A percentile compares a stretch with the other conserved stretches of the same genome.
phyloP scores from a whole-genome alignment of 2,113 vertebrate genomes.

The Pholis gunnellus region DNA sequence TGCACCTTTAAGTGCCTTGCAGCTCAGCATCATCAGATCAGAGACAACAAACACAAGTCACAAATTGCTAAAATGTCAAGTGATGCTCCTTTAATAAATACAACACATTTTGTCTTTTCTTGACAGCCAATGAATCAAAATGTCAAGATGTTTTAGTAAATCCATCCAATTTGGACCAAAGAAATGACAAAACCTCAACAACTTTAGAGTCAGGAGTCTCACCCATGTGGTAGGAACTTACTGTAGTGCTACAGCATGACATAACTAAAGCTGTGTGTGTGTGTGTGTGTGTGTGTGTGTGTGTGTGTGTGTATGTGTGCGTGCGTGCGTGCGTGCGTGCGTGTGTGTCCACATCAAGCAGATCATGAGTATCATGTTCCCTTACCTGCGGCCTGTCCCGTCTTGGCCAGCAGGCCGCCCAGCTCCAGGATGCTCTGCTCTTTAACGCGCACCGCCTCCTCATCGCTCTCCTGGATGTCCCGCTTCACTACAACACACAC shows the following conservation, averaged over 20 bases:
- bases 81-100: neutral
- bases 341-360: neutral
- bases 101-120: neutral
- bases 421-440: conserved; percentile 98
- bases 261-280: neutral
- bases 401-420: conserved; percentile 93
- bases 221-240: neutral
- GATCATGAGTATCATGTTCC: neutral
- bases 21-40: neutral
- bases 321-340: too few relatives aligned
- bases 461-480: conserved; percentile 95
- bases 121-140: neutral
- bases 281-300: neutral
- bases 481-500: conserved; percentile 89
- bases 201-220: neutral
- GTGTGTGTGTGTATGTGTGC: neutral
- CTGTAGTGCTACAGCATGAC: neutral
- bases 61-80: neutral
- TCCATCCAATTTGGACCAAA: neutral
- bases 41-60: neutral
- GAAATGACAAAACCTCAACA: neutral
- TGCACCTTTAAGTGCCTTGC: neutral
- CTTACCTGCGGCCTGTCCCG: conserved; percentile 95
- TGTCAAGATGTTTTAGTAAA: neutral
- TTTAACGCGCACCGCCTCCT: conserved; percentile 95